phyloP scores from a whole-genome alignment of 2,797 vertebrate genomes.

The Leuciscus waleckii region DNA sequence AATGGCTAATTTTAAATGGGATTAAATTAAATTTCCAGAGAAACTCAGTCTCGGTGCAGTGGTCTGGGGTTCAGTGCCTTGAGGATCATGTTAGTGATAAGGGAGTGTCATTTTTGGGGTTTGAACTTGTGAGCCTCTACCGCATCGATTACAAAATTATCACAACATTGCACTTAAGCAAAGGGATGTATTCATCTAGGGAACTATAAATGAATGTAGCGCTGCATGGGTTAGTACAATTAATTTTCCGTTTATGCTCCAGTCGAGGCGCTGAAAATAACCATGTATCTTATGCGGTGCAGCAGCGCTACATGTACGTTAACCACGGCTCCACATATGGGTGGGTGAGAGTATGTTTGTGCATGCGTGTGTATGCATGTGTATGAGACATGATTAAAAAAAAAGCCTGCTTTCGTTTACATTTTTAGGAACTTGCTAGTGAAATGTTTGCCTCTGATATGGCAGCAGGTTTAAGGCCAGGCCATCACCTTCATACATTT shows the following conservation, averaged over 20 bases:
- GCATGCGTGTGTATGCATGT: neutral
- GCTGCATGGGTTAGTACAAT: slow-evolving; percentile 55
- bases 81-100: neutral
- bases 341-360: slow-evolving; percentile 42
- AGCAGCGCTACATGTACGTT: slow-evolving; percentile 72
- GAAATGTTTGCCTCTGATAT: slow-evolving; percentile 66
- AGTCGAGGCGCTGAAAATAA: slow-evolving; percentile 78
- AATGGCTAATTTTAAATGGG: neutral
- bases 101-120: neutral
- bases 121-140: neutral
- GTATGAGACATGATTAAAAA: slow-evolving; percentile 58
- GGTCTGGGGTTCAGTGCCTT: neutral
- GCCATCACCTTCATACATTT: slow-evolving; percentile 59
- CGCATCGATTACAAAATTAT: neutral
- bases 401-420: slow-evolving; percentile 66
- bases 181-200: neutral
- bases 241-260: slow-evolving; percentile 68
- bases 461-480: slow-evolving; percentile 40
- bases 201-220: neutral
- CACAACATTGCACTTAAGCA: neutral
- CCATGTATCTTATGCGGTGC: slow-evolving; percentile 64
- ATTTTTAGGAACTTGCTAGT: slow-evolving; percentile 75
- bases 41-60: too few relatives aligned
- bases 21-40: neutral
- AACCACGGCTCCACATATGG: slow-evolving; percentile 66